Evolutionary conservation across 2,113 vertebrate genomes (phyloP).

Genomic region (Epinephelus moara): DNA sequence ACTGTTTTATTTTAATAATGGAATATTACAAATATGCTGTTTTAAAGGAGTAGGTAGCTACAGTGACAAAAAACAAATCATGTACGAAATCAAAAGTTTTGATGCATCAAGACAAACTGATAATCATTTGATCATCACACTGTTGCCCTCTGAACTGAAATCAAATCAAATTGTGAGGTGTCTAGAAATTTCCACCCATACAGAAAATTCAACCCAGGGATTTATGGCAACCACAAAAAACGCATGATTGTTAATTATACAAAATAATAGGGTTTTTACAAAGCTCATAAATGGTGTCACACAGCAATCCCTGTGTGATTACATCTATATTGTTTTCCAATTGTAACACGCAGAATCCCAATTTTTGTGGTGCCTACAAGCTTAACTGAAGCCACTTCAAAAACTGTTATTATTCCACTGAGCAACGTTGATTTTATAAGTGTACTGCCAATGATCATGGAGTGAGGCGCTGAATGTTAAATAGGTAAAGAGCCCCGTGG

Average conservation of each 20-base stretch:
- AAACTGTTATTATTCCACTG: constrained; percentile 62
- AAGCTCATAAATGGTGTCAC: neutral
- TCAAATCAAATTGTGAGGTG: too few species aligned
- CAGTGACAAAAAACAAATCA: too few species aligned
- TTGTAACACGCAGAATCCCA: constrained; percentile 3
- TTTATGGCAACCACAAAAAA: constrained; percentile 5
- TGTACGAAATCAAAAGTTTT: too few species aligned
- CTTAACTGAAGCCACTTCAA: constrained; percentile 34
- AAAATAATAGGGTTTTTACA: neutral
- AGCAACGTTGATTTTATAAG: constrained; percentile 71
- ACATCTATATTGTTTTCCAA: neutral
- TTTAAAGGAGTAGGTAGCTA: too few species aligned
- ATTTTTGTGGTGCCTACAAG: neutral
- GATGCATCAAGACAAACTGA: too few species aligned
- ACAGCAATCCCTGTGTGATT: neutral
- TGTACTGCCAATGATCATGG: constrained; percentile 69
- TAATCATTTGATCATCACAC: too few species aligned
- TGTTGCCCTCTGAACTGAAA: too few species aligned
- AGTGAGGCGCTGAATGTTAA: constrained; percentile 78
- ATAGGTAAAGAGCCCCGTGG: constrained; percentile 81
- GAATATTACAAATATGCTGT: too few species aligned
- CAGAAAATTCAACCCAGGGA: neutral
- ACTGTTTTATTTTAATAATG: too few species aligned
- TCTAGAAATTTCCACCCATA: too few species aligned
- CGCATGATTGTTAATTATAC: neutral